These are phyloP conservation scores for Orycteropus afer DNA, from an alignment of 2,113 vertebrate species.

Conservation along the genomic window DNA sequence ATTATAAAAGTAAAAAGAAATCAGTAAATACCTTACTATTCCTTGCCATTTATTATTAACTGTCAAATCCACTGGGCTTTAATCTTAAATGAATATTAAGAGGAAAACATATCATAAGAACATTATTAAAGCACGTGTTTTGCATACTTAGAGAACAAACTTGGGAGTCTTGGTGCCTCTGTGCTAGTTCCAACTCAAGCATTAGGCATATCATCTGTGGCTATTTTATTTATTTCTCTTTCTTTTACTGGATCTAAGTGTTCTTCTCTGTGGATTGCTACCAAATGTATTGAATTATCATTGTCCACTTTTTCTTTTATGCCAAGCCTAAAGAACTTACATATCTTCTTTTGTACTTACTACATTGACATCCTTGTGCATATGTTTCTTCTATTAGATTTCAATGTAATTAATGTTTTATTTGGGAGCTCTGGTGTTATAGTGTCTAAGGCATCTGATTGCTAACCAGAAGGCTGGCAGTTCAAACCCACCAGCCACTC, in stretches of 20 bases:
- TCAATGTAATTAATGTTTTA: not conserved
- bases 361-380: not conserved
- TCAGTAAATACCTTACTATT: not conserved
- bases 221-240: not conserved
- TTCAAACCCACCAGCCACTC: no score
- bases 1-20: not conserved
- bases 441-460: no score
- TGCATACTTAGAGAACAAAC: not conserved
- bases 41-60: not conserved
- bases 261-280: not conserved
- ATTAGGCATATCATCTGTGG: not conserved
- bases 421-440: no score
- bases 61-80: not conserved
- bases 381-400: not conserved
- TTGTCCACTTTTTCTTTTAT: not conserved
- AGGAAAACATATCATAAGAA: not conserved
- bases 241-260: not conserved
- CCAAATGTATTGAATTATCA: not conserved
- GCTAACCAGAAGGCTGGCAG: no score
- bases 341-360: not conserved
- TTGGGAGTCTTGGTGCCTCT: not conserved
- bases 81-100: not conserved
- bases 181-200: not conserved
- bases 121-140: not conserved
- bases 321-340: not conserved